Evolutionary conservation across 1,140 invertebrate genomes (phyloP).

Genomic region (Vanessa atalanta): DNA sequence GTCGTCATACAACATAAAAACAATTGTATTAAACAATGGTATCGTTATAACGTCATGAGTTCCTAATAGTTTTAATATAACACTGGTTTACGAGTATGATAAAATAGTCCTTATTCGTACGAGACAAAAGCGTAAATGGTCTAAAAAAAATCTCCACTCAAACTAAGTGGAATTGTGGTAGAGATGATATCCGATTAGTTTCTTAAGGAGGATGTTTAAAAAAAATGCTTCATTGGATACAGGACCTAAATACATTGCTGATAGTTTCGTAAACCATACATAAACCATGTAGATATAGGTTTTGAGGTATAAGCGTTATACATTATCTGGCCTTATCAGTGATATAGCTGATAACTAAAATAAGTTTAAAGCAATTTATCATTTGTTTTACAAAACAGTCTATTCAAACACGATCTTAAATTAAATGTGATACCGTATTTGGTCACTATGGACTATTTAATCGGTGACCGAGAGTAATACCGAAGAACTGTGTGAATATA

Average conservation of each 20-base stretch:
- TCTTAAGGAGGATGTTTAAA: too few relatives aligned
- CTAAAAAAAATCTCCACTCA: too few relatives aligned
- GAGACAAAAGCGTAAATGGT: too few relatives aligned
- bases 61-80: neutral
- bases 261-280: neutral
- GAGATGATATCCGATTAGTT: too few relatives aligned
- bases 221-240: too few relatives aligned
- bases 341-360: conserved; percentile 47
- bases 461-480: neutral
- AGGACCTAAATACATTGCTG: neutral
- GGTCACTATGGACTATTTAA: conserved; percentile 5
- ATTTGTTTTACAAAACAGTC: conserved; percentile 20
- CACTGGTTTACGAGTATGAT: too few relatives aligned
- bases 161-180: too few relatives aligned
- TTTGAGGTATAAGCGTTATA: conserved; percentile 13
- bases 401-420: conserved; percentile 10
- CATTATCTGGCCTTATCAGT: conserved; percentile 48
- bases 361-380: conserved; percentile 42
- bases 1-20: conserved; percentile 19
- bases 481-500: conserved; percentile 2
- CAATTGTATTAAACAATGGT: conserved; percentile 29
- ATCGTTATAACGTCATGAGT: conserved; percentile 20
- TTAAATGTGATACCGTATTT: conserved; percentile 15
- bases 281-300: neutral
- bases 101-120: too few relatives aligned